Conservation (phyloP, 2,888 invertebrate genomes). For the Embidobia sp. region DNA sequence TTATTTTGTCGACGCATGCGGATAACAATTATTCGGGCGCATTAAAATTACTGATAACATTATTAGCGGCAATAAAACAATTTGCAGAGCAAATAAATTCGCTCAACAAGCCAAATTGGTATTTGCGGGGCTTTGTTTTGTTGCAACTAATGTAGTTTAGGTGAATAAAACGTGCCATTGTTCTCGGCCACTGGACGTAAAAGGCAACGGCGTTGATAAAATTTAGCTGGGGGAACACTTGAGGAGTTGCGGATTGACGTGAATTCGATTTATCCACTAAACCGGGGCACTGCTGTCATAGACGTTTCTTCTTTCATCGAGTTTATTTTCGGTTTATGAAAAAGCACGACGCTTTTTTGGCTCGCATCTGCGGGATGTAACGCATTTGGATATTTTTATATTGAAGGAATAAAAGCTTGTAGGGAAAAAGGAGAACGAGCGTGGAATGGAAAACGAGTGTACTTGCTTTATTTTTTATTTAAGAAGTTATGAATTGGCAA, state of each 20-base stretch:
- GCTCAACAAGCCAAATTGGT: not conserved
- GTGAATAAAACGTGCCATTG: slow-evolving; percentile 28
- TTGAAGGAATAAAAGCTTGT: too few relatives aligned
- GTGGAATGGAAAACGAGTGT: too few relatives aligned
- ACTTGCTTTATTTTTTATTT: too few relatives aligned
- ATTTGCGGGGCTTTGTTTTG: slow-evolving; percentile 7
- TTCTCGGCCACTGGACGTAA: slow-evolving; percentile 4
- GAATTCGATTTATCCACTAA: slow-evolving; percentile 41
- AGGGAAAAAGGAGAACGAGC: too few relatives aligned
- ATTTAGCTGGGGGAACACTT: slow-evolving; percentile 26
- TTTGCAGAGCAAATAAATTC: not conserved
- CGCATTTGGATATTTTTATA: too few relatives aligned
- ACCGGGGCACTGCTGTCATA: slow-evolving; percentile 8
- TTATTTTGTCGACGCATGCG: too few relatives aligned
- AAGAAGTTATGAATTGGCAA: too few relatives aligned
- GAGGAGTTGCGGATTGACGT: slow-evolving; percentile 40
- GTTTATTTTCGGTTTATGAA: slow-evolving; percentile 28
- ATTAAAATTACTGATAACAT: too few relatives aligned
- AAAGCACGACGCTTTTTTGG: too few relatives aligned
- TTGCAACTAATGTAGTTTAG: slow-evolving; percentile 8
- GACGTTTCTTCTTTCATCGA: slow-evolving; percentile 26
- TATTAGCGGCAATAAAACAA: slow-evolving; percentile 1
- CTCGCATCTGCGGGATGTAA: too few relatives aligned
- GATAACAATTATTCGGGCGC: too few relatives aligned
- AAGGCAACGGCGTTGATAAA: slow-evolving; percentile 27